phyloP scores from a whole-genome alignment of 2,797 vertebrate species.

The Prunella strophiata region DNA sequence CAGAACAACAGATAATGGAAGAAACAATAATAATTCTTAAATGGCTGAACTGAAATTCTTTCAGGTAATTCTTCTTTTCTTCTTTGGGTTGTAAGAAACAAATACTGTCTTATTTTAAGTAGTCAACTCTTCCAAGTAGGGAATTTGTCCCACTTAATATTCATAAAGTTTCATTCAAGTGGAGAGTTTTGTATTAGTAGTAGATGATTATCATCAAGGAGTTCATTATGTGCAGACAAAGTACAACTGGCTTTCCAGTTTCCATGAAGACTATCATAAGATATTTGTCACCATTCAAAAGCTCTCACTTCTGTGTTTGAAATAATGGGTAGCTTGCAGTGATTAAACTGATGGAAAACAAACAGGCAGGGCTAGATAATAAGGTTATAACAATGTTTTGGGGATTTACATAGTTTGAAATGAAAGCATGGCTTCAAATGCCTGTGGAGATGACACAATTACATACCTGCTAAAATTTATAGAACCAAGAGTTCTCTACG shows the following conservation, averaged over 20 bases:
- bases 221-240: not conserved
- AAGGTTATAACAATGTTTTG: not conserved
- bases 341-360: not conserved
- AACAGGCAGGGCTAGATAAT: not conserved
- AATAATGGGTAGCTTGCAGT: not conserved
- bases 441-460: not conserved
- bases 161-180: not conserved
- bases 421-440: not conserved
- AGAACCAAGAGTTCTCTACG: not conserved
- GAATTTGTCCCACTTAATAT: not conserved
- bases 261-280: not conserved
- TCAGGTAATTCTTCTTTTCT: not conserved
- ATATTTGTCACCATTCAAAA: not conserved
- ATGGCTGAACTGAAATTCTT: not conserved
- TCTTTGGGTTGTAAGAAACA: not conserved
- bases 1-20: not conserved
- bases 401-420: not conserved
- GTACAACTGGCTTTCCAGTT: not conserved
- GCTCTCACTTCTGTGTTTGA: not conserved
- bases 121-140: not conserved
- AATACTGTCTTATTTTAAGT: not conserved
- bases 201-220: not conserved
- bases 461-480: constrained; percentile 6
- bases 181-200: not conserved
- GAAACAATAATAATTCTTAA: not conserved